Evolutionary conservation across 2,888 invertebrate genomes (phyloP).

Genomic region (Lathronympha strigana): DNA sequence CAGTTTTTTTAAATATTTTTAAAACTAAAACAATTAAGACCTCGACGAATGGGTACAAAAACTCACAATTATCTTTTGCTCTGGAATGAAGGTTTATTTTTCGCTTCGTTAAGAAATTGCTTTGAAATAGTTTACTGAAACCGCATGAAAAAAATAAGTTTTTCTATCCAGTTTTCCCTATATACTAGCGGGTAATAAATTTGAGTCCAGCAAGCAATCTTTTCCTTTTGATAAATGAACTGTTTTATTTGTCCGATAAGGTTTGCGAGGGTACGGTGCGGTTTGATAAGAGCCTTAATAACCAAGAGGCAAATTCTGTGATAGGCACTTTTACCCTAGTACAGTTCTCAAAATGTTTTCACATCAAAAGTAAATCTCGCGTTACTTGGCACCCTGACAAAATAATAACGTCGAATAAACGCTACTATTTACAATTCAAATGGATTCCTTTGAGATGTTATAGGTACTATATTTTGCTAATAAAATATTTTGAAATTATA

Average conservation of each 20-base stretch:
- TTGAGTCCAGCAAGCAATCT: conserved; percentile 26
- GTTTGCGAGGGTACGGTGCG: conserved; percentile 1
- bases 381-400: not conserved
- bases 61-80: too few species aligned
- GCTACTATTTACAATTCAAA: conserved; percentile 27
- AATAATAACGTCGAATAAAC: conserved; percentile 25
- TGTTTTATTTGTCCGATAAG: conserved; percentile 29
- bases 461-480: conserved; percentile 20
- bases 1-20: too few species aligned
- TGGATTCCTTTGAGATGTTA: conserved; percentile 19
- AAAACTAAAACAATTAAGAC: too few species aligned
- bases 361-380: not conserved
- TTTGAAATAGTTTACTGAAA: not conserved
- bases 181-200: conserved; percentile 27
- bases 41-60: too few species aligned
- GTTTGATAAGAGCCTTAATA: conserved; percentile 18
- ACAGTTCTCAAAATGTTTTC: not conserved
- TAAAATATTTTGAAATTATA: conserved; percentile 32
- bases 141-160: conserved; percentile 4
- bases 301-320: not conserved
- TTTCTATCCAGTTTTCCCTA: conserved; percentile 24
- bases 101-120: too few species aligned
- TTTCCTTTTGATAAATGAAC: conserved; percentile 40
- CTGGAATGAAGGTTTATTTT: too few species aligned
- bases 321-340: not conserved